A percentile compares a stretch with the other conserved stretches of the same genome.
Conservation (phyloP, 35 echinoderm and acorn worm species). For the Diadema setosum region DNA sequence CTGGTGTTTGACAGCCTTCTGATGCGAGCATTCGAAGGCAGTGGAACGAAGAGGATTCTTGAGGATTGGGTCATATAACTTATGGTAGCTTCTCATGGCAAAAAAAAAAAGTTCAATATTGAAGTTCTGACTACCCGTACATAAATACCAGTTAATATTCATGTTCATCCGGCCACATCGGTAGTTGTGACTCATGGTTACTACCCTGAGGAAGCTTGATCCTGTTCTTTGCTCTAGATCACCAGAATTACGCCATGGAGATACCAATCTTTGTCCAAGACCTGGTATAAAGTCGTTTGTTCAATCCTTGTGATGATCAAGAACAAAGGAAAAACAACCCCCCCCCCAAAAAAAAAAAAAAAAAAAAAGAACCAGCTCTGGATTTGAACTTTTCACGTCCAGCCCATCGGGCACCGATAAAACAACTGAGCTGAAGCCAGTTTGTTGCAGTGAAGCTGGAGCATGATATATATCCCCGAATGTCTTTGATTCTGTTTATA, state of each 20-base stretch:
- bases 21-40: not conserved
- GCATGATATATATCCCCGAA: too few species aligned
- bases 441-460: too few species aligned
- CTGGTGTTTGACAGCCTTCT: not conserved
- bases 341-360: too few species aligned
- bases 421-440: too few species aligned
- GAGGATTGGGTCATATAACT: not conserved
- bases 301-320: too few species aligned
- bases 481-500: too few species aligned
- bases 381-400: too few species aligned
- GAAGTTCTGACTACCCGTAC: slow-evolving; percentile 15
- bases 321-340: too few species aligned
- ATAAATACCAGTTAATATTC: not conserved
- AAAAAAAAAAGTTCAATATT: slow-evolving; percentile 47
- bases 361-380: too few species aligned
- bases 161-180: slow-evolving; percentile 30
- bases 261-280: slow-evolving; percentile 34
- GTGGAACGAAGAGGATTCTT: not conserved
- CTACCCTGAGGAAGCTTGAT: slow-evolving; percentile 1
- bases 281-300: too few species aligned
- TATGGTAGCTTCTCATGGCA: not conserved
- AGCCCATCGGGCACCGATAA: too few species aligned
- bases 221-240: slow-evolving; percentile 66
- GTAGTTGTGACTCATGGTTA: slow-evolving; percentile 24
- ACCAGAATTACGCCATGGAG: slow-evolving; percentile 50